Percentiles rank a stretch among this genome's conserved stretches.
Evolutionary conservation across 2,888 invertebrate species (phyloP).

Genomic region (Podotricha telesiphe): DNA sequence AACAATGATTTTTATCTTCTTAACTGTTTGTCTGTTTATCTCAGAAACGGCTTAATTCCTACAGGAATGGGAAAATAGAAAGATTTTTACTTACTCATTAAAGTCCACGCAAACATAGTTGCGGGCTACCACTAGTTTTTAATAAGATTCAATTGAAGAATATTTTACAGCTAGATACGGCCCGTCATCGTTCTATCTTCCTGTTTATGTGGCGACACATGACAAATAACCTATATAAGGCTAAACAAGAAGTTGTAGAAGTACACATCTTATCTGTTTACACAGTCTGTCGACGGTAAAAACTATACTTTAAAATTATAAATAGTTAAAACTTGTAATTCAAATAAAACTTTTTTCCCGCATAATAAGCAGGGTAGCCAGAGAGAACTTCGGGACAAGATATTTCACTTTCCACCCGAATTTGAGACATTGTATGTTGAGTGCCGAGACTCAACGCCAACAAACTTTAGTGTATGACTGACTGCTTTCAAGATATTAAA

Average conservation of each 20-base stretch:
- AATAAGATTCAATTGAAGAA: not conserved
- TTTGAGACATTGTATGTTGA: no score
- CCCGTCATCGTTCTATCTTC: not conserved
- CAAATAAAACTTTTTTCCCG: not conserved
- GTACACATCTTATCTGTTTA: constrained; percentile 8
- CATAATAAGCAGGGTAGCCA: no score
- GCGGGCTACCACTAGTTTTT: not conserved
- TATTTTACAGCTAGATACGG: constrained; percentile 3
- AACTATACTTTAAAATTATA: constrained; percentile 17
- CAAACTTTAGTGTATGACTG: no score
- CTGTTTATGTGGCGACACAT: constrained; percentile 12
- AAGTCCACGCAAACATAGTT: no score
- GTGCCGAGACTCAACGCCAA: no score
- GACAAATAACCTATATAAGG: constrained; percentile 21
- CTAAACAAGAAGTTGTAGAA: constrained; percentile 20
- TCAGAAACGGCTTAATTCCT: no score
- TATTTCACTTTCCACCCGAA: no score
- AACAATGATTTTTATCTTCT: no score
- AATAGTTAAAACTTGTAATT: not conserved
- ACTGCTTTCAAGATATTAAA: no score
- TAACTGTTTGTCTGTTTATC: no score
- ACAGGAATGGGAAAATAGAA: no score
- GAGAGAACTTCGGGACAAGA: not conserved
- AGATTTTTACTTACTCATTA: no score
- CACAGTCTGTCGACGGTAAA: not conserved